Conservation (phyloP, 2,113 vertebrate species). For the Callopanchax toddi region DNA sequence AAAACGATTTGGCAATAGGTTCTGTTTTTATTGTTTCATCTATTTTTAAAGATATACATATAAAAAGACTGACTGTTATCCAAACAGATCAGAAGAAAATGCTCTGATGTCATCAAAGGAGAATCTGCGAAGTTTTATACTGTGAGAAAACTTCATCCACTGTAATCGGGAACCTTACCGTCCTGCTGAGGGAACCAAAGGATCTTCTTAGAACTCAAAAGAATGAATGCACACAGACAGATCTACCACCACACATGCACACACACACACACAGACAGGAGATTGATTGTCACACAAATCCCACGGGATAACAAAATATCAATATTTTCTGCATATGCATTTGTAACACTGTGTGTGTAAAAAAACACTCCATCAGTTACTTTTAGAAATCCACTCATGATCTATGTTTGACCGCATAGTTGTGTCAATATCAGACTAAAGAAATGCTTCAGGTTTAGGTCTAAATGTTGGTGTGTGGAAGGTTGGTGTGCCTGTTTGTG, state of each 20-base stretch:
- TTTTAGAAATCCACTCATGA: conserved; percentile 1
- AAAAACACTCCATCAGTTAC: conserved; percentile 20
- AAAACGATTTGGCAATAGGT: too few relatives aligned
- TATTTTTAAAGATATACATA: too few relatives aligned
- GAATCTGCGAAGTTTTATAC: too few relatives aligned
- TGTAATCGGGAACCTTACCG: too few relatives aligned
- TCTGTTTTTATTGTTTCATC: too few relatives aligned
- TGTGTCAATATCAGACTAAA: conserved; percentile 6
- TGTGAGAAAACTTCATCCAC: too few relatives aligned
- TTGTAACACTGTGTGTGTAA: conserved; percentile 29
- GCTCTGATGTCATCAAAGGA: too few relatives aligned
- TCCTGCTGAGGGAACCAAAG: too few relatives aligned
- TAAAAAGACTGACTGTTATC: neutral
- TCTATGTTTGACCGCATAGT: neutral
- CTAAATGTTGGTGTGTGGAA: neutral
- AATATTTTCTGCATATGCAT: conserved; percentile 77
- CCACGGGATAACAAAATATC: conserved; percentile 94
- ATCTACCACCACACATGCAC: neutral
- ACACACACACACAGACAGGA: conserved; percentile 72
- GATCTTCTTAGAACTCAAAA: conserved; percentile 88
- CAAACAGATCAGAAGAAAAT: too few relatives aligned
- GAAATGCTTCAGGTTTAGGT: conserved; percentile 1
- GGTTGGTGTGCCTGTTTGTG: neutral
- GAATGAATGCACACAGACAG: conserved; percentile 2
- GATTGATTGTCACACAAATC: conserved; percentile 95